Evolutionary conservation across 2,797 vertebrate genomes (phyloP).

Genomic region (Rhynchonycteris naso): DNA sequence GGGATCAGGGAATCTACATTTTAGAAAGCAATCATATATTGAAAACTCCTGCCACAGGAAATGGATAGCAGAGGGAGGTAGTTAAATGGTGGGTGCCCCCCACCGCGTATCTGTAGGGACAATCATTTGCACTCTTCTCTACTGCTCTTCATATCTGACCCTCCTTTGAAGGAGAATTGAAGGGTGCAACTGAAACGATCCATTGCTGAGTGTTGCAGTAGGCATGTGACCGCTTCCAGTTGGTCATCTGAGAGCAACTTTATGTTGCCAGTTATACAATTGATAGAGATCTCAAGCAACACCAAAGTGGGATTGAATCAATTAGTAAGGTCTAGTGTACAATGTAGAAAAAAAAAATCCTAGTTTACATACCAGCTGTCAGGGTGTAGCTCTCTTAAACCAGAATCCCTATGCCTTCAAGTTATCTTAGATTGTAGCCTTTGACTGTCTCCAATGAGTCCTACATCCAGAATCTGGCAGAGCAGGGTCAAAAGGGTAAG

Average conservation of each 20-base stretch:
- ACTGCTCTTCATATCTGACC: background rate
- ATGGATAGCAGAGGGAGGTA: background rate
- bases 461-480: background rate
- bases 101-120: background rate
- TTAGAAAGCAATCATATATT: background rate
- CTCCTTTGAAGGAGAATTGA: background rate
- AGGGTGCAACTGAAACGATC: background rate
- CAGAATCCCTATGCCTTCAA: background rate
- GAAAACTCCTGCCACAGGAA: background rate
- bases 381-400: background rate
- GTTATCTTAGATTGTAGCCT: background rate
- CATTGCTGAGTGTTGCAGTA: background rate
- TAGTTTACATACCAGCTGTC: background rate
- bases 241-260: background rate
- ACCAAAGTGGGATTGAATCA: background rate
- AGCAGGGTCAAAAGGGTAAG: background rate
- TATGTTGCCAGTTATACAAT: background rate
- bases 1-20: background rate
- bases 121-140: background rate
- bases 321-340: background rate
- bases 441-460: background rate
- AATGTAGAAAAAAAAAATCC: background rate
- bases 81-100: background rate
- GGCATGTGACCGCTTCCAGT: background rate
- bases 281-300: background rate